Evolutionary conservation across 2,113 vertebrate genomes (phyloP).

Genomic region (Phyllostomus hastatus): DNA sequence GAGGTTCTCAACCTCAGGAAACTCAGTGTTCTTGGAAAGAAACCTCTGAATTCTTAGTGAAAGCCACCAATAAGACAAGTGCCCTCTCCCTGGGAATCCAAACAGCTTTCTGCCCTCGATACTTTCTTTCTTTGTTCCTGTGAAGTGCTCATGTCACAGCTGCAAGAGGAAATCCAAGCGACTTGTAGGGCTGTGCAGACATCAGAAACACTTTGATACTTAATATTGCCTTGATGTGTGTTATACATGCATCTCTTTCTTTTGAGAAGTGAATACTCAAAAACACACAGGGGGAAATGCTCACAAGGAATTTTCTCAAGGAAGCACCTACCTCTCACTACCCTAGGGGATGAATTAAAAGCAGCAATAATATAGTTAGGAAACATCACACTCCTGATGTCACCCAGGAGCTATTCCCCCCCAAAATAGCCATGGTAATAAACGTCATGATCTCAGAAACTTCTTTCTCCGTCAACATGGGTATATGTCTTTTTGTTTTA

Average conservation of each 20-base stretch:
- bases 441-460: background rate
- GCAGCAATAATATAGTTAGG: background rate
- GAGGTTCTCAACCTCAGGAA: background rate
- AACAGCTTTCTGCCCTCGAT: background rate
- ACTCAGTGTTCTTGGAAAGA: background rate
- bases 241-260: background rate
- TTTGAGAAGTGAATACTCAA: background rate
- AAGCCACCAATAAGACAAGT: background rate
- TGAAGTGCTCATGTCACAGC: background rate
- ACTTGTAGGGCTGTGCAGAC: background rate
- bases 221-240: background rate
- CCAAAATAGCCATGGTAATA: background rate
- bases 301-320: background rate
- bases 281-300: background rate
- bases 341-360: background rate
- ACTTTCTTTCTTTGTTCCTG: background rate
- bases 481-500: background rate
- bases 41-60: background rate
- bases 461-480: background rate
- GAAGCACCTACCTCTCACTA: background rate
- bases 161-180: background rate
- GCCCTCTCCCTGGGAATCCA: background rate
- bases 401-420: background rate
- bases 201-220: background rate
- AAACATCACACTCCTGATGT: background rate